Conservation (phyloP, 2,113 vertebrate genomes). For the Tichodroma muraria region DNA sequence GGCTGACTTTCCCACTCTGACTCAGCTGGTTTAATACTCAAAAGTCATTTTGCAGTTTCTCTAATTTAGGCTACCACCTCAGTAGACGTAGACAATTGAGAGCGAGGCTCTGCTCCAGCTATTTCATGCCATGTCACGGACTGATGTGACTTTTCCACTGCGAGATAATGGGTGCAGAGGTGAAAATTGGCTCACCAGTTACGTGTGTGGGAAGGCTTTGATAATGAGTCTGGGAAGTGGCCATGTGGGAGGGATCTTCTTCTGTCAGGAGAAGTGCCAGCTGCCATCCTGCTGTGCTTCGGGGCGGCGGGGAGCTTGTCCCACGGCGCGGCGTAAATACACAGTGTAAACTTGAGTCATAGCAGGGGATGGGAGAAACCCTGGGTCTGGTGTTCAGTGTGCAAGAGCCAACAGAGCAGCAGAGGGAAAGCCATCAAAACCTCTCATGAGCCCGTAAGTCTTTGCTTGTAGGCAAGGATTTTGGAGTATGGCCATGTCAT, state of each 20-base stretch:
- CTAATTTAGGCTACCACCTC: not conserved
- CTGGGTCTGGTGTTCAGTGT: not conserved
- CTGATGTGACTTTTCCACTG: not conserved
- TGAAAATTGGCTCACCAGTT: not conserved
- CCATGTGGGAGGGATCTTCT: not conserved
- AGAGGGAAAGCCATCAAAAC: not conserved
- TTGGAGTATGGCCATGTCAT: not conserved
- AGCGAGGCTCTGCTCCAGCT: not conserved
- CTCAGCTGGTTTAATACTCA: not conserved
- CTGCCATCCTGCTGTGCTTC: not conserved
- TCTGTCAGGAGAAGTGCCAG: not conserved
- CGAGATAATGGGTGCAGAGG: not conserved
- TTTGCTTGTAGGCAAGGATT: not conserved
- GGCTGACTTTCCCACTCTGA: not conserved
- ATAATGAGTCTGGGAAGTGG: not conserved
- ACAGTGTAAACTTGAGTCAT: rapidly evolving
- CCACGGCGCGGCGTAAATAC: rapidly evolving
- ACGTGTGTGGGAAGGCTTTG: not conserved
- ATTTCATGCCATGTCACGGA: not conserved
- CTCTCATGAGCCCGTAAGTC: not conserved
- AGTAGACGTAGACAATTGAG: not conserved
- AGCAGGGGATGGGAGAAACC: not conserved
- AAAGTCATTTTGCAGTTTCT: not conserved
- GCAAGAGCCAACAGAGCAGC: not conserved
- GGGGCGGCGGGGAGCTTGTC: rapidly evolving